Evolutionary conservation across 2,113 vertebrate genomes (phyloP), one percentile per base, ranked within the genome.

Genomic region (Hippocampus comes): DNA sequence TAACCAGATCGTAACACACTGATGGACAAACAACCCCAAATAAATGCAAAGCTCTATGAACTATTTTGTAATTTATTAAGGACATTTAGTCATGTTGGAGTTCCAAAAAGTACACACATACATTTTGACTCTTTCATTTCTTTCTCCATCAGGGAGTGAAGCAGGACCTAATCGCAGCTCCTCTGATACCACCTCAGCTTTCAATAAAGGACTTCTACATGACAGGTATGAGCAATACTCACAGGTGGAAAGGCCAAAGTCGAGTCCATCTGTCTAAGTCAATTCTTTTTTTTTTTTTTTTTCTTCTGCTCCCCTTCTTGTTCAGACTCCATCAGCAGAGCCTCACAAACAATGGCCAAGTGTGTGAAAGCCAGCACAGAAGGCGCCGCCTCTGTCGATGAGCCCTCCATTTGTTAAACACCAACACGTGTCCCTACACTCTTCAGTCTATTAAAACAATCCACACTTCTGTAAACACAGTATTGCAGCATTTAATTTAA

Each of bases 331-430:
- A 99, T 99, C 87, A 96, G 95, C 87, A 95, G 96, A 86, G 94
- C 97, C 46, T 99, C 97, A 17, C 97, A 98, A 90, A 99, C 97
- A 43, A 99, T 99, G 97, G 97, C 97, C 30, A 99, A 98, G 83
- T 99, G 97, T 85, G 94, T 99, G 49, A 99, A 99, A 90, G 97
- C 97, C 48, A 92, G 94, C 68, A 97, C 96, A 4, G 95, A 99
- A 86, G 97, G 96, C 67, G 95, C 95, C 14, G 94, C 94, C 21
- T 95, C 97, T 0, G 88, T 98, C 18, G 96, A 98, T 9, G 96
- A 99, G 67, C 96, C 96, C 5, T 93, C 96, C 25, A 92, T 95
- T 83, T 99, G 97, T 92, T 98, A 92, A 96, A 94, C 90, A 83
- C 25, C 43, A n/a, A 3, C 1, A 7, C 48, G 18, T 42, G 1